Conservation (phyloP, 1,140 invertebrate species). For the Nasonia longicornis region DNA sequence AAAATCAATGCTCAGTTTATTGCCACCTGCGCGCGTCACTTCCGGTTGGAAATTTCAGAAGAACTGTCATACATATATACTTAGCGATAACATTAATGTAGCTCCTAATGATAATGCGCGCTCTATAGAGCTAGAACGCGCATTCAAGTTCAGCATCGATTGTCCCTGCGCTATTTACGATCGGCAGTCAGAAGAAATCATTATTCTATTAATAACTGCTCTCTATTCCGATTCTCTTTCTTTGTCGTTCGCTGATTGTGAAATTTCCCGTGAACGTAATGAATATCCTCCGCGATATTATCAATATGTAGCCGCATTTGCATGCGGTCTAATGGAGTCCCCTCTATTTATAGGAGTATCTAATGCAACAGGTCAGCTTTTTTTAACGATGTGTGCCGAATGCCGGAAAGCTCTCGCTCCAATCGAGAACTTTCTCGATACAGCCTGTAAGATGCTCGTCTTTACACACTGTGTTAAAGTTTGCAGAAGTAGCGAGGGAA, state of each 20-base stretch:
- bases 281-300: background rate
- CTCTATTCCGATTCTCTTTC: background rate
- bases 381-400: too few species aligned
- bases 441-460: background rate
- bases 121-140: background rate
- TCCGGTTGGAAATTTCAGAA: background rate
- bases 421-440: too few species aligned
- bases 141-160: constrained; percentile 19
- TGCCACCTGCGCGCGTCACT: background rate
- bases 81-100: background rate
- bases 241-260: background rate
- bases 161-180: constrained; percentile 18
- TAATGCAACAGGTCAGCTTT: too few species aligned
- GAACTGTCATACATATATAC: background rate
- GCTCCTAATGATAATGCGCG: background rate
- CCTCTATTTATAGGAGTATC: too few species aligned
- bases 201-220: constrained; percentile 26
- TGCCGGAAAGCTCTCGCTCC: too few species aligned
- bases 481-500: background rate
- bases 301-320: background rate
- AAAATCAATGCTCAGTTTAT: constrained; percentile 1
- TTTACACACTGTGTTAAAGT: background rate
- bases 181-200: background rate
- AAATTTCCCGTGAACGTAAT: background rate
- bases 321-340: background rate